phyloP scores from a whole-genome alignment of 2,888 invertebrate genomes.

The Drosophila borealis region DNA sequence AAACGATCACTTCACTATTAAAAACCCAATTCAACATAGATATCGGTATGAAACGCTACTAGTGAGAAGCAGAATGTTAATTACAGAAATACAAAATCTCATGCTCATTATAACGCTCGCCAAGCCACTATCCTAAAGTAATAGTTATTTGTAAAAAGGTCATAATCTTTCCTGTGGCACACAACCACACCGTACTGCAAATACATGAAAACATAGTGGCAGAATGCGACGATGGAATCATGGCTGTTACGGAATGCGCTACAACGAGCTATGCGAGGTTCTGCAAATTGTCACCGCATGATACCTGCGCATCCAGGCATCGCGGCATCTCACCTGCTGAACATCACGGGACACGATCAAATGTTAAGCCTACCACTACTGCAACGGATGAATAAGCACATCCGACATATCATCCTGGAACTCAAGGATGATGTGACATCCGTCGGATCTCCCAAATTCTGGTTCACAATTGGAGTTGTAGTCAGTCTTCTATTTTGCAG shows the following conservation, averaged over 20 bases:
- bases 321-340: too few relatives aligned
- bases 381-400: too few relatives aligned
- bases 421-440: too few relatives aligned
- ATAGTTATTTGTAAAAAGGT: background rate
- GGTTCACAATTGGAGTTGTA: too few relatives aligned
- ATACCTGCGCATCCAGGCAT: too few relatives aligned
- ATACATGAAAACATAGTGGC: slow-evolving; percentile 5
- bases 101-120: background rate
- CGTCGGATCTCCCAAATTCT: too few relatives aligned
- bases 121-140: background rate
- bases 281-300: background rate
- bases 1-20: background rate
- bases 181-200: background rate
- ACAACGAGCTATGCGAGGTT: background rate
- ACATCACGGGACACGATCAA: too few relatives aligned
- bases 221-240: background rate
- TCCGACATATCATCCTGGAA: too few relatives aligned
- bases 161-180: background rate
- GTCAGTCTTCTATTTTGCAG: too few relatives aligned
- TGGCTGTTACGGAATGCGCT: background rate
- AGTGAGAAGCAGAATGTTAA: background rate
- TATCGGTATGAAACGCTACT: background rate
- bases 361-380: too few relatives aligned
- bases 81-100: background rate
- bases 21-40: background rate